These are phyloP conservation scores for Sogatella furcifera DNA, from an alignment of 1,140 invertebrate species.

Conservation along the genomic window DNA sequence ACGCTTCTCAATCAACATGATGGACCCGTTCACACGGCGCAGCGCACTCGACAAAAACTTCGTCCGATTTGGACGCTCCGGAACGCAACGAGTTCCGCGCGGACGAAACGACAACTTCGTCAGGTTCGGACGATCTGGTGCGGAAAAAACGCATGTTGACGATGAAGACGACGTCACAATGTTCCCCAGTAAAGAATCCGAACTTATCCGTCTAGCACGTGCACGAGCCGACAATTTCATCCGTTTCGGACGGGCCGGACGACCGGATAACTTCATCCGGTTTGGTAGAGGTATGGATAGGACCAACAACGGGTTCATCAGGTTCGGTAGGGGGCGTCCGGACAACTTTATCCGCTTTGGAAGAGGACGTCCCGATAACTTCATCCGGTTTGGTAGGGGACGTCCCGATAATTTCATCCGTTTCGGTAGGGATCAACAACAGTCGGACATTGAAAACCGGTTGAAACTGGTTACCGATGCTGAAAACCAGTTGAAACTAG, in stretches of 20 bases:
- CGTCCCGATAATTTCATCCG: constrained; percentile 3
- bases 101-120: constrained; percentile 18
- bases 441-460: no score
- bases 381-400: neutral
- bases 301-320: constrained; percentile 16
- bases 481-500: no score
- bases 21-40: constrained; percentile 22
- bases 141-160: neutral
- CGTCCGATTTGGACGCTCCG: constrained; percentile 25
- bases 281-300: constrained; percentile 15
- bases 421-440: neutral
- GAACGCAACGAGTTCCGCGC: neutral
- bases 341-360: constrained; percentile 8
- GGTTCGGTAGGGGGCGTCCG: constrained; percentile 12
- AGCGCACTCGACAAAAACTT: constrained; percentile 27
- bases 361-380: constrained; percentile 1
- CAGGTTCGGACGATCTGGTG: constrained; percentile 19
- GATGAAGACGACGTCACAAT: constrained; percentile 5
- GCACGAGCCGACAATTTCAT: constrained; percentile 19
- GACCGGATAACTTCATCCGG: constrained; percentile 1
- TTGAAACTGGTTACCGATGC: no score
- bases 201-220: neutral
- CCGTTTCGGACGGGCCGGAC: constrained; percentile 20
- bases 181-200: constrained; percentile 7
- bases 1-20: constrained; percentile 10